These are phyloP conservation scores for Ridgeia piscesae DNA, from an alignment of 1,140 invertebrate species.

Conservation along the genomic window DNA sequence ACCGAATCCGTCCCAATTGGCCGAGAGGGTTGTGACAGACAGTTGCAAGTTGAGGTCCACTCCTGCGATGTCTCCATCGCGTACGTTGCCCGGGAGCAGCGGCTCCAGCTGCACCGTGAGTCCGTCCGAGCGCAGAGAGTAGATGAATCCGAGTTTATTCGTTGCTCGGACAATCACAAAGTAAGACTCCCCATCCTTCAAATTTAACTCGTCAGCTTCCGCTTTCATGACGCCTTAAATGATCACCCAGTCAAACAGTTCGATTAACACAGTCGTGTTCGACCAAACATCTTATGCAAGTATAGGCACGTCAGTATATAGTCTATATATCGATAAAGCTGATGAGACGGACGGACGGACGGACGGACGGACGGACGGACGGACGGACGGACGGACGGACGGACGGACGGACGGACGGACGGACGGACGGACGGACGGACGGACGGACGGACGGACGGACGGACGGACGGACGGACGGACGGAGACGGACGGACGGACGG, in stretches of 20 bases:
- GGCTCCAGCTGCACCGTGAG: conserved; percentile 39
- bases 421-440: too few relatives aligned
- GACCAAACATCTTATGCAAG: too few relatives aligned
- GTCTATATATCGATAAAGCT: too few relatives aligned
- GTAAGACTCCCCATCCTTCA: conserved; percentile 39
- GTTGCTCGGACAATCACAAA: conserved; percentile 38
- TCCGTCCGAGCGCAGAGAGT: conserved; percentile 39
- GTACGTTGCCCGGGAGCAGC: conserved; percentile 40
- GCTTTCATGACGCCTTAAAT: conserved; percentile 34
- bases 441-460: too few relatives aligned
- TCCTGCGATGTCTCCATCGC: conserved; percentile 38
- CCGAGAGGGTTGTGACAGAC: conserved; percentile 31
- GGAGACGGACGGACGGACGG: too few relatives aligned
- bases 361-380: too few relatives aligned
- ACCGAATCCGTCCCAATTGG: conserved; percentile 47
- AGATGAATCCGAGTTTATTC: conserved; percentile 34
- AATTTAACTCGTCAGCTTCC: conserved; percentile 34
- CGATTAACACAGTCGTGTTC: background rate
- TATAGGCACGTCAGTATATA: too few relatives aligned
- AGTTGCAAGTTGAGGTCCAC: conserved; percentile 36
- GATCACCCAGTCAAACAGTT: background rate
- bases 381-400: too few relatives aligned
- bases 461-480: too few relatives aligned
- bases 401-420: too few relatives aligned
- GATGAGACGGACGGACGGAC: too few relatives aligned